Base-by-base conservation (phyloP, 2,888 invertebrate species). In the Clanis bilineata region DNA sequence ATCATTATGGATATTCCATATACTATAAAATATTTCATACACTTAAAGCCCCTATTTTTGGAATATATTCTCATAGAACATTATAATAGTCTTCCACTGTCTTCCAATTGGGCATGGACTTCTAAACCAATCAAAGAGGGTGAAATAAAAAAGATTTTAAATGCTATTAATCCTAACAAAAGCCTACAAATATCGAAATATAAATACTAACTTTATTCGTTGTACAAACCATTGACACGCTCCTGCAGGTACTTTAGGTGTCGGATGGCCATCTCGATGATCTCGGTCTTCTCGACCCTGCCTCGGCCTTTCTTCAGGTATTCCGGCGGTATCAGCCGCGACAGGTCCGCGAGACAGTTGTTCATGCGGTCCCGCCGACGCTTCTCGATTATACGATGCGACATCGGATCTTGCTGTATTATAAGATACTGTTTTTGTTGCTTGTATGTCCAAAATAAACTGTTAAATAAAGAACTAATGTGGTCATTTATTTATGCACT, bases 341-440 rank as follows among this genome's bases (percentile, higher is more conserved):
- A 98, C 32, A 99, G 93, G 85, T 98, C 98, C 0, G 98, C 98
- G 62, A 99, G 91, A 81, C 98, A 98, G 86, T 98, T 98, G 93
- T 99, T 99, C 98, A 99, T 99, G 59, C 98, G 95, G 88, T 99
- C 98, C 23, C 99, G 93, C 38, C 98, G 94, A 54, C 98, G 93
- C 85, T 99, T 99, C 90, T 99, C 98, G 67, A 99, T 99, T 71
- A 99, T 98, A 62, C 98, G 95, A 85, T 98, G 98, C n/a, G 98
- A 98, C 95, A 98, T 94, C 55, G 98, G 98, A 86, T 98, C 98
- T 97, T 98, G 96, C 94, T 96, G 79, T 74, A 43, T n/a, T n/a
- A n/a, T 88, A 47, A 76, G 79, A 12, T 36, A 36, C 10, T 36
- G 10, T 7, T 10, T 36, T 36, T 0, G 36, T n/a, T n/a, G n/a